A percentile compares a stretch with the other conserved stretches of the same genome.
Conservation (phyloP, 2,797 vertebrate genomes). For the Lacerta agilis region DNA sequence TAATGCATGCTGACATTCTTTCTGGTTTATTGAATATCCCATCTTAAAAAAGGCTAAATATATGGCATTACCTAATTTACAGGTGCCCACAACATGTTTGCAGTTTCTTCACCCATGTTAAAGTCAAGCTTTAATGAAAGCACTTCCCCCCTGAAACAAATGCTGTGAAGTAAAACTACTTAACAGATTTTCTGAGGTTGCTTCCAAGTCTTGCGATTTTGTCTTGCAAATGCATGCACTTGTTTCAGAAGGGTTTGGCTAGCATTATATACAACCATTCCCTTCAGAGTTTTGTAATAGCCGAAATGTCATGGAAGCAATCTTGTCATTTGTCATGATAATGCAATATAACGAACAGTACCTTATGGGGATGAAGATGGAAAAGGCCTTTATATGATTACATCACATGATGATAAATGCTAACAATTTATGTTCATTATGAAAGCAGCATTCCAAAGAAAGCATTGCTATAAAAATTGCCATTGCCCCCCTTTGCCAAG, state of each 20-base stretch:
- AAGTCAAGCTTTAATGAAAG: neutral
- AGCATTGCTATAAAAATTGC: conserved; percentile 74
- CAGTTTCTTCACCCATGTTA: neutral
- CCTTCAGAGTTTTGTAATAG: conserved; percentile 64
- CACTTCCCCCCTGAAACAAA: neutral
- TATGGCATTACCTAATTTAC: neutral
- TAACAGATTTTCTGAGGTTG: conserved; percentile 30
- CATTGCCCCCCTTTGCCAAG: conserved; percentile 49
- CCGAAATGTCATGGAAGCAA: conserved; percentile 69
- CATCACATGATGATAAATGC: conserved; percentile 77
- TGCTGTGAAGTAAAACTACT: neutral
- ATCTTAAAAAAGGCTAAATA: neutral
- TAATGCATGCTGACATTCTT: neutral
- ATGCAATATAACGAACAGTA: conserved; percentile 74
- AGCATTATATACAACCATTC: conserved; percentile 28
- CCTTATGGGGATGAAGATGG: conserved; percentile 71
- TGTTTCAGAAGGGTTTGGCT: conserved; percentile 32
- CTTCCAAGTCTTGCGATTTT: conserved; percentile 19
- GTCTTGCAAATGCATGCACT: conserved; percentile 39
- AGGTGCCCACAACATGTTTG: neutral
- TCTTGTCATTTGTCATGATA: conserved; percentile 75
- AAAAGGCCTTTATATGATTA: conserved; percentile 77
- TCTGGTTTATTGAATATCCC: conserved; percentile 9
- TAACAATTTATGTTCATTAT: conserved; percentile 79
- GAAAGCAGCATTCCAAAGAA: conserved; percentile 73